Conservation (phyloP, 1,140 invertebrate species). For the Conus ventricosus region DNA sequence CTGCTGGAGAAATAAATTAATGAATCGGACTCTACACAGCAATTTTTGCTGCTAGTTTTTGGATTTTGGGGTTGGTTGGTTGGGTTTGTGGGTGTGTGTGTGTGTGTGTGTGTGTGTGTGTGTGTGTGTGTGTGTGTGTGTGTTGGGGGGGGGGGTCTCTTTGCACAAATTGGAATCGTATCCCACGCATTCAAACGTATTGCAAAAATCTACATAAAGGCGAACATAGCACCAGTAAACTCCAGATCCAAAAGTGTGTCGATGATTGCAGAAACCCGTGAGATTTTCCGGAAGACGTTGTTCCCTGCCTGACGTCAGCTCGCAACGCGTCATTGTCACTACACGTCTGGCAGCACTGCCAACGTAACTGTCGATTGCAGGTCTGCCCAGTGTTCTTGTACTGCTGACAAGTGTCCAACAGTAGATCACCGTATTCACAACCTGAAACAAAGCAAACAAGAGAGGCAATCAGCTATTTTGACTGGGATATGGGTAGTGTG, state of each 20-base stretch:
- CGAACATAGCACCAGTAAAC: not conserved
- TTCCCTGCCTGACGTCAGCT: not conserved
- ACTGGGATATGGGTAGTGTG: too few species aligned
- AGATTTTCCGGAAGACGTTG: not conserved
- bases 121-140: not conserved
- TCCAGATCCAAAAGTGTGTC: not conserved
- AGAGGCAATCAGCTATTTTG: not conserved
- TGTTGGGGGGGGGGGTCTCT: not conserved
- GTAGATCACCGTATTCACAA: conserved; percentile 26
- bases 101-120: not conserved
- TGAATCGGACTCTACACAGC: not conserved
- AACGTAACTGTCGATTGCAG: conserved; percentile 4
- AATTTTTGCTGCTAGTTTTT: not conserved
- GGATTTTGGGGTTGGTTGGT: not conserved
- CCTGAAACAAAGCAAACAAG: conserved; percentile 12
- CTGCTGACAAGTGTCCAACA: not conserved
- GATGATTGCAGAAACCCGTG: not conserved
- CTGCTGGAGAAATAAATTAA: not conserved
- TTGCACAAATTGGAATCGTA: too few species aligned
- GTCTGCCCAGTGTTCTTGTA: not conserved
- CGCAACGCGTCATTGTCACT: not conserved
- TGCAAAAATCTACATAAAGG: not conserved
- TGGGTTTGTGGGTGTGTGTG: not conserved
- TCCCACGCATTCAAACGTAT: not conserved
- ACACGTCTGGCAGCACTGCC: conserved; percentile 21